Base-by-base conservation (phyloP, 2,888 invertebrate species). In the Drosophila stalkeri region DNA sequence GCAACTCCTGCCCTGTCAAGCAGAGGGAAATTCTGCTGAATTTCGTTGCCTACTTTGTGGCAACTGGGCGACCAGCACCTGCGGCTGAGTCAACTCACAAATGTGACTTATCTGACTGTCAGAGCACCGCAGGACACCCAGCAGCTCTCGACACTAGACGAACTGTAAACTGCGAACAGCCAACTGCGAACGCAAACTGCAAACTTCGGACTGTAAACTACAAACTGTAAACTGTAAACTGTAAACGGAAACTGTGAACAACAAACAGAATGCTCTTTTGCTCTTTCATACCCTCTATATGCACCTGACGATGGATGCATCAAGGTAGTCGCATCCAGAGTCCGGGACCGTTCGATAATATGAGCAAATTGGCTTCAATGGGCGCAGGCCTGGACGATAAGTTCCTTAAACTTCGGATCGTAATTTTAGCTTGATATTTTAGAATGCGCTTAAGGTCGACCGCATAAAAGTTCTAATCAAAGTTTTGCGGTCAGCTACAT, bases 91-190 rank as follows among this genome's bases (percentile, higher is more conserved):
- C 63, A 66, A 54, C 73, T 44, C 56, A 44, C 65, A 69, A 77
- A 61, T 77, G 69, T 73, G 73, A 77, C 69, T 77, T 77, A 72
- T 77, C 77, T 68, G 61, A 9, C 56, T 62, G 59, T 37, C 62
- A 52, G 43, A 4, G 49, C 20, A 27, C 14, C 61, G 23, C 41
- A 54, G 16, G 62, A 41, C 46, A 55, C 6, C 41, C 23, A 14
- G 16, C 63, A 9, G 23, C 63, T 12, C 35, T 52, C 41, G 18
- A 43, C 44, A 52, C 57, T 31, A 51, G 54, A 64, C 33, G 37
- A 55, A 67, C 23, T 61, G 56, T 51, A 64, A 64, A 54, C 52
- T 23, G 54, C 35, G 9, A 39, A 5, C 61, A 20, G 65, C n/a
- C 12, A 37, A 31, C 59, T 33, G 16, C 14, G 11, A 47, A 47